Evolutionary conservation across 2,797 vertebrate species (phyloP), one percentile per base, ranked within the genome.

Genomic region (Chaenodraco wilsoni): DNA sequence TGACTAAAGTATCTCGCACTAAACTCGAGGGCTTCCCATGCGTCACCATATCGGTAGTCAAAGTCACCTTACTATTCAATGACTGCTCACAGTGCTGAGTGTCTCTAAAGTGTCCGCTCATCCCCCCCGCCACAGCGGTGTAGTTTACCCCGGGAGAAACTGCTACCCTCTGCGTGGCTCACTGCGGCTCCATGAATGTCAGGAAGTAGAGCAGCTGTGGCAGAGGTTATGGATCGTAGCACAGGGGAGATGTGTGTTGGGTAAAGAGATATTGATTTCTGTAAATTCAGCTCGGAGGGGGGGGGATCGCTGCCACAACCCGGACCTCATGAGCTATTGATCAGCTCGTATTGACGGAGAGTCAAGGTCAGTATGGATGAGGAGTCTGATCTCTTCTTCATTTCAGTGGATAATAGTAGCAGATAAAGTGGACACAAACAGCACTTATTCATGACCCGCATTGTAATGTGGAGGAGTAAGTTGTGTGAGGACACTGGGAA

Each of bases 291-390:
- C 90, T 89, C 82, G 8, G 33, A 9, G 33, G 33, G 33, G 8
- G 88, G 88, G 83, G 83, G 83, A 87, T 82, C 13, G 68, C 83
- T 81, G 86, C 84, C 81, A 73, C 81, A 64, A 70, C 73, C 73
- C 51, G n/a, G 43, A 72, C 78, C 87, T 87, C 74, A 48, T 85
- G 82, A 87, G 86, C 80, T 88, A 92, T 92, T 76, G 91, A 93
- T 92, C 87, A 80, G 85, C 83, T 82, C 84, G 69, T 87, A 89
- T 89, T 86, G 90, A 91, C 16, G 68, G 82, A 50, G 84, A 80
- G 79, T 91, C 90, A 92, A 93, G 89, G 92, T 92, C 91, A 88
- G 81, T 75, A 68, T 78, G 65, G 85, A 89, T 84, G 85, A 84
- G 69, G 82, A 84, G 80, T 82, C 65, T 63, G 52, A 75, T 51